Percentiles rank a stretch among this genome's conserved stretches.
Evolutionary conservation across 2,797 vertebrate genomes (phyloP).

Genomic region (Nannoperca obscura): DNA sequence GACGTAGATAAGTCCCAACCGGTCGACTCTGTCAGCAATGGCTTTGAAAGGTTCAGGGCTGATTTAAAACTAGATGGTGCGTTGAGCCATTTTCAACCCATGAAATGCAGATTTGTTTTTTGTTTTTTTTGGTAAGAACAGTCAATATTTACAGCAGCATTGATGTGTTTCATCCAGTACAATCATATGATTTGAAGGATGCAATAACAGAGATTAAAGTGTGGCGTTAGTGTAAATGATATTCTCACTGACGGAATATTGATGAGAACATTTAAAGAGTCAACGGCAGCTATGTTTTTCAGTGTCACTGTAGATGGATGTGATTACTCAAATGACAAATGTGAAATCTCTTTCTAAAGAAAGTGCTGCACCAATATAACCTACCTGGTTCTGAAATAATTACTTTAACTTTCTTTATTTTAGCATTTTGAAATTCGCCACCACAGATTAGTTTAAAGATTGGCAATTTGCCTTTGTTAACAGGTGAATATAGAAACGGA

Average conservation of each 20-base stretch:
- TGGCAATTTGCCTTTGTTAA: not conserved
- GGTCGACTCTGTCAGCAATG: no score
- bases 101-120: no score
- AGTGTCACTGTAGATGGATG: not conserved
- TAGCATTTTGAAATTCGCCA: not conserved
- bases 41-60: no score
- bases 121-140: no score
- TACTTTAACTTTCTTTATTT: not conserved
- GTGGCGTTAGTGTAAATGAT: not conserved
- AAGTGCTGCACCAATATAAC: not conserved
- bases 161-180: no score
- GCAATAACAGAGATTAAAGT: not conserved
- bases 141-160: no score
- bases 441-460: not conserved
- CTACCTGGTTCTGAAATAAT: not conserved
- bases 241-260: not conserved
- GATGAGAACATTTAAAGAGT: not conserved
- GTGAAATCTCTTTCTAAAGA: not conserved
- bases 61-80: no score
- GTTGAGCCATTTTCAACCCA: no score
- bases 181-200: no score
- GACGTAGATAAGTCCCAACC: no score
- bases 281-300: not conserved
- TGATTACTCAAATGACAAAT: constrained; percentile 2
- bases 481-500: not conserved